Evolutionary conservation across 2,797 vertebrate genomes (phyloP).

Genomic region (Labroides dimidiatus): DNA sequence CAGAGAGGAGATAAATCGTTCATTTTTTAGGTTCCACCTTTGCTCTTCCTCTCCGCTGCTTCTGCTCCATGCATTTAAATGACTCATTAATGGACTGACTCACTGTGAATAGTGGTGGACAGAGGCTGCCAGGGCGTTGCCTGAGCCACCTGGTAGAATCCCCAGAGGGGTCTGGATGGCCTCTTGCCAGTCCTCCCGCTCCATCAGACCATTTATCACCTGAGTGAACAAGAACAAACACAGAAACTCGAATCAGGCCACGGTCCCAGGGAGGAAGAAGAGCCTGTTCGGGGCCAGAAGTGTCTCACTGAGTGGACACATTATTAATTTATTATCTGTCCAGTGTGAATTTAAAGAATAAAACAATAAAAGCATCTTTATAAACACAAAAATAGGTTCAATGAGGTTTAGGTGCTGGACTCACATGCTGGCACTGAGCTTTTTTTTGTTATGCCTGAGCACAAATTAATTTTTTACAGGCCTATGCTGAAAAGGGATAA

Average conservation of each 20-base stretch:
- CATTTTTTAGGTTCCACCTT: conserved; percentile 40
- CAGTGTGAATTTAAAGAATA: background rate
- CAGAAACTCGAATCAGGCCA: conserved; percentile 5
- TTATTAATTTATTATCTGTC: background rate
- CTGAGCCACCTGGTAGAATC: conserved; percentile 92
- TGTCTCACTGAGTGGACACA: background rate
- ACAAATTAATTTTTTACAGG: conserved; percentile 50
- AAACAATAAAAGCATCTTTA: background rate
- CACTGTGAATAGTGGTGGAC: conserved; percentile 93
- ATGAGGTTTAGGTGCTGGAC: conserved; percentile 7
- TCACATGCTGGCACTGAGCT: conserved; percentile 22
- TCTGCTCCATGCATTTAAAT: conserved; percentile 81
- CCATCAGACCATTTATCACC: conserved; percentile 97
- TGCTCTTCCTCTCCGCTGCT: conserved; percentile 27
- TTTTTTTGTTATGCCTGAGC: conserved; percentile 27
- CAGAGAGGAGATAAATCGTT: conserved; percentile 65
- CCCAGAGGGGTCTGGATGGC: conserved; percentile 90
- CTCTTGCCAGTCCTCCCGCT: conserved; percentile 89
- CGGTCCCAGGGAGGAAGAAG: background rate
- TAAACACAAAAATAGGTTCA: conserved; percentile 5
- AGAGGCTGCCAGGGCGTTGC: conserved; percentile 93
- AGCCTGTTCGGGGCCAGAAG: background rate
- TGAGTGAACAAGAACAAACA: conserved; percentile 62
- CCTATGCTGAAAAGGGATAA: conserved; percentile 32
- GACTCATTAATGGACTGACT: conserved; percentile 76